Evolutionary conservation across 2,888 invertebrate genomes (phyloP).

Genomic region (Platerodrilus igneus): DNA sequence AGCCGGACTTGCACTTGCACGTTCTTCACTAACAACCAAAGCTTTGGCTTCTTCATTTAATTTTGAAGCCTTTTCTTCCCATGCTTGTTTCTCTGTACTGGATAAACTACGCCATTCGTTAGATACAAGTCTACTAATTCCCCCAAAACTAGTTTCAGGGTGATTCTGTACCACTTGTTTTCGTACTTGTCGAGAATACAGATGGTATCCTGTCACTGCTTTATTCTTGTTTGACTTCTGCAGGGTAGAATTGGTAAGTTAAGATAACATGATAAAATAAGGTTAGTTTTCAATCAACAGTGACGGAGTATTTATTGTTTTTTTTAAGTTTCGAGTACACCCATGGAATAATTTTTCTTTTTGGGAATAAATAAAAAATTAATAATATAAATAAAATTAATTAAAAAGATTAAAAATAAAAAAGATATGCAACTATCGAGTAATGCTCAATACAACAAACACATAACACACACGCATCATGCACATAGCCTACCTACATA

Average conservation of each 20-base stretch:
- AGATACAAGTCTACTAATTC: conserved; percentile 69
- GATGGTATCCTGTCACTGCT: conserved; percentile 92
- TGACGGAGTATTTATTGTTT: conserved; percentile 1
- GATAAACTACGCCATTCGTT: conserved; percentile 92
- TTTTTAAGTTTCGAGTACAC: conserved; percentile 8
- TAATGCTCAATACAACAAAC: conserved; percentile 15
- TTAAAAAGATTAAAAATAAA: conserved; percentile 6
- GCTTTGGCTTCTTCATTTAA: conserved; percentile 84
- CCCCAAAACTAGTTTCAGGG: conserved; percentile 91
- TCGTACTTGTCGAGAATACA: conserved; percentile 95
- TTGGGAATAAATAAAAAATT: conserved; percentile 6
- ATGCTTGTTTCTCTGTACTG: conserved; percentile 81
- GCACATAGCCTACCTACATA: conserved; percentile 20
- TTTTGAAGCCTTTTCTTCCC: conserved; percentile 88
- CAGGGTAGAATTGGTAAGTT: conserved; percentile 20
- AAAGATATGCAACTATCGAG: conserved; percentile 14
- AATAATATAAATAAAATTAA: conserved; percentile 9
- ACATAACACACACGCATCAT: conserved; percentile 20
- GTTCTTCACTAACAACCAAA: conserved; percentile 54
- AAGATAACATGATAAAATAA: no score
- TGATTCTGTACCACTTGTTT: conserved; percentile 89
- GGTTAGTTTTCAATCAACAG: no score
- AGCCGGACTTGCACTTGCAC: conserved; percentile 47
- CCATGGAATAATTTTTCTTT: conserved; percentile 20
- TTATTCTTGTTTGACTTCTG: conserved; percentile 64